Evolutionary conservation across 2,113 vertebrate species (phyloP).

Genomic region (Chaetodon auriga): DNA sequence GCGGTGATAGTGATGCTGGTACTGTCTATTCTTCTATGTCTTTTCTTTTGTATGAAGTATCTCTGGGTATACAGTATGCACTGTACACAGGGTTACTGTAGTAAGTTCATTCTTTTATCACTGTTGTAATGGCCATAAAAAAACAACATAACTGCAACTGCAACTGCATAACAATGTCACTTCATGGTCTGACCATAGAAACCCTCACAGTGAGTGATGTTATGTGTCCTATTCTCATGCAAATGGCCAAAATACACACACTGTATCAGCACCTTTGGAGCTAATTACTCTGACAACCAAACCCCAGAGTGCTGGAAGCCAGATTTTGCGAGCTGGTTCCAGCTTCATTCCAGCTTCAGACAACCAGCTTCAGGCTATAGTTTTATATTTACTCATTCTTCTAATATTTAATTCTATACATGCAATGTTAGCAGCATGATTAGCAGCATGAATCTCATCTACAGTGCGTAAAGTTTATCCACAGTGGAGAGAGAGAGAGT

Average conservation of each 20-base stretch:
- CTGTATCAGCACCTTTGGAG: neutral
- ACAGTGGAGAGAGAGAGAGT: neutral
- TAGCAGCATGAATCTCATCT: neutral
- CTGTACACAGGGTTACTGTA: neutral
- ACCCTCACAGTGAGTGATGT: constrained; percentile 2
- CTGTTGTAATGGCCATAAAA: too few relatives aligned
- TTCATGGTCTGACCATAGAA: neutral
- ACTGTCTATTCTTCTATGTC: neutral
- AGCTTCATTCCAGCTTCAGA: too few relatives aligned
- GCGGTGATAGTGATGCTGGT: neutral
- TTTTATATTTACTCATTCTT: neutral
- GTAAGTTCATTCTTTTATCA: neutral
- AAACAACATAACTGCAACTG: too few relatives aligned
- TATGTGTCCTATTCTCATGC: constrained; percentile 43
- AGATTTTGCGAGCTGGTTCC: too few relatives aligned
- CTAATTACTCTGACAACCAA: too few relatives aligned
- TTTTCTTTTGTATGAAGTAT: neutral
- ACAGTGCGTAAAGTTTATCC: too few relatives aligned
- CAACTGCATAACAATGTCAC: neutral
- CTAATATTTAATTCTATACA: too few relatives aligned
- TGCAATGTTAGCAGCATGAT: neutral
- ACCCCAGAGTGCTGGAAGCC: too few relatives aligned
- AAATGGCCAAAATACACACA: constrained; percentile 37
- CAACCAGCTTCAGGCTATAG: neutral
- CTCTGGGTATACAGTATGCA: neutral